These are phyloP conservation scores for Paratrypauchen microcephalus DNA, from an alignment of 2,797 vertebrate genomes.

Conservation along the genomic window DNA sequence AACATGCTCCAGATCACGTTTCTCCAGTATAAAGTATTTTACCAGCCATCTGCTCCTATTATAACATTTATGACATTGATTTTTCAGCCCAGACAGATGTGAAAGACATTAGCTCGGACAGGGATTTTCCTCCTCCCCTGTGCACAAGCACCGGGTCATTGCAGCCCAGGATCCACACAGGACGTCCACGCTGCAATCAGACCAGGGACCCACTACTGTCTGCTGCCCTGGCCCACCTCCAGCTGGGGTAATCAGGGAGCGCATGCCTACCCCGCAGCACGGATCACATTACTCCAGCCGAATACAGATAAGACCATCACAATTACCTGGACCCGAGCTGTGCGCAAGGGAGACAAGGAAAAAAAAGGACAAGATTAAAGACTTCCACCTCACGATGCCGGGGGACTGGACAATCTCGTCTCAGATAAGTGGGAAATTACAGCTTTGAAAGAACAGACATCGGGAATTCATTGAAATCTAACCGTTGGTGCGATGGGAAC, in stretches of 20 bases:
- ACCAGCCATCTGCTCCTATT: neutral
- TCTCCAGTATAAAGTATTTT: neutral
- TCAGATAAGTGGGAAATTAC: constrained; percentile 39
- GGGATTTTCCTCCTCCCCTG: neutral
- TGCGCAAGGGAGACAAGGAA: constrained; percentile 12
- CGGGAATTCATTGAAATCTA: neutral
- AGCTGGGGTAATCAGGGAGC: constrained; percentile 56
- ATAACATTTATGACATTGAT: constrained; percentile 3
- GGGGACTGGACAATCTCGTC: constrained; percentile 33
- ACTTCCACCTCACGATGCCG: constrained; percentile 47
- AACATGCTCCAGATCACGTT: neutral
- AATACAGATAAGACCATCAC: constrained; percentile 68
- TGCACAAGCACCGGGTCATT: constrained; percentile 2
- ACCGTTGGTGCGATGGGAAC: too few relatives aligned
- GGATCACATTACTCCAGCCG: constrained; percentile 56
- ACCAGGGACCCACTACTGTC: constrained; percentile 17
- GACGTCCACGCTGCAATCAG: constrained; percentile 25
- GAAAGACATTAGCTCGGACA: neutral
- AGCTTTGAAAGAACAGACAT: constrained; percentile 19
- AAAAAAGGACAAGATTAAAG: constrained; percentile 61
- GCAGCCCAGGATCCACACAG: constrained; percentile 2
- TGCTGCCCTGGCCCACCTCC: constrained; percentile 50
- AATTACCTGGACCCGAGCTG: constrained; percentile 48
- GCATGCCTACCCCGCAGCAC: constrained; percentile 32
- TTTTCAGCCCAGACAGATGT: neutral